These are phyloP conservation scores for Ptilorrhoa leucosticta DNA, from an alignment of 2,113 vertebrate genomes.

Conservation along the genomic window DNA sequence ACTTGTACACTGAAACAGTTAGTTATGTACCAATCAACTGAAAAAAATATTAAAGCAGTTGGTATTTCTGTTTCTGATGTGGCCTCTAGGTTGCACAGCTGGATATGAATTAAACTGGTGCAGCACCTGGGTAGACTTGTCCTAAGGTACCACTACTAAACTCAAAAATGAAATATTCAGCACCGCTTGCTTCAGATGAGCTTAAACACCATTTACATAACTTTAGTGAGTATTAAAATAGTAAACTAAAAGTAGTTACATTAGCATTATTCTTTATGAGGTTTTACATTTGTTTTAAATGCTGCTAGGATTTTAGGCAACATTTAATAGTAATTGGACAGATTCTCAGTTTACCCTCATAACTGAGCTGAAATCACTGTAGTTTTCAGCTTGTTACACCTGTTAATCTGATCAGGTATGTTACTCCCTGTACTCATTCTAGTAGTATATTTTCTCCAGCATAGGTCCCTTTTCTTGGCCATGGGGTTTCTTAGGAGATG, in stretches of 20 bases:
- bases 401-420: neutral
- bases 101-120: neutral
- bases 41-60: neutral
- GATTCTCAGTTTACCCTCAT: neutral
- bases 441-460: neutral
- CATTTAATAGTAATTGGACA: neutral
- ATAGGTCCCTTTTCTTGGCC: neutral
- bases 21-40: neutral
- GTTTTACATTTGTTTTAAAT: neutral
- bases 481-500: neutral
- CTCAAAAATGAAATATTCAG: neutral
- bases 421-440: neutral
- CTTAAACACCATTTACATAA: neutral
- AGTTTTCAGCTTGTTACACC: neutral
- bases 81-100: neutral
- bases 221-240: neutral
- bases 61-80: neutral
- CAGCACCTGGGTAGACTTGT: neutral
- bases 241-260: neutral
- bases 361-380: neutral
- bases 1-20: neutral
- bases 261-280: neutral
- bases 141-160: neutral
- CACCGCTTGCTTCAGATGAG: neutral
- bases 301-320: neutral